phyloP scores from a whole-genome alignment of 1,140 invertebrate genomes.

The Pseudoatta argentina region DNA sequence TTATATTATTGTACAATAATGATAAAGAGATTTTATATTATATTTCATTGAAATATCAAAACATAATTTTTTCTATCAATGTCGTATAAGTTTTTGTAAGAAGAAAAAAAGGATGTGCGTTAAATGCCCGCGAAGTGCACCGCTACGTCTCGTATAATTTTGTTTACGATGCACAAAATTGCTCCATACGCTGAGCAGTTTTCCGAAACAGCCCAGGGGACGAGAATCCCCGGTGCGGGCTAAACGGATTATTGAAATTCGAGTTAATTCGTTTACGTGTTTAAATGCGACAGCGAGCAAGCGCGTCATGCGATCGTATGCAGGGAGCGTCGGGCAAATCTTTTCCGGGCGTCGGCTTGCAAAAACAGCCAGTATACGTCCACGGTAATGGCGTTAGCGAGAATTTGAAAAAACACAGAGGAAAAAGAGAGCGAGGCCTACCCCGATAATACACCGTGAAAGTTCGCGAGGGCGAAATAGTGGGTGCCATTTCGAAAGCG shows the following conservation, averaged over 20 bases:
- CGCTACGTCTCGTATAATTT: conserved; percentile 52
- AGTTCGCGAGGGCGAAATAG: conserved; percentile 65
- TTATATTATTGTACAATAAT: background rate
- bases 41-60: background rate
- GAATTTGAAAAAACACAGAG: conserved; percentile 71
- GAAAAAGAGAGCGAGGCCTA: conserved; percentile 1
- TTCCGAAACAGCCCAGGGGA: conserved; percentile 43
- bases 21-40: background rate
- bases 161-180: conserved; percentile 46
- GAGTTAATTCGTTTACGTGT: conserved; percentile 63
- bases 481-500: conserved; percentile 46
- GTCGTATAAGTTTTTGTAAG: background rate
- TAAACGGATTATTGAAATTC: conserved; percentile 63
- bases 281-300: conserved; percentile 54
- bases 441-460: conserved; percentile 67
- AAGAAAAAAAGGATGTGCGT: background rate
- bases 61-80: background rate
- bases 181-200: conserved; percentile 28
- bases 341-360: conserved; percentile 46
- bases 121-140: conserved; percentile 10
- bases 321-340: conserved; percentile 38
- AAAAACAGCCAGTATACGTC: conserved; percentile 55
- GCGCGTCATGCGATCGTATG: conserved; percentile 48
- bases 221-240: conserved; percentile 31
- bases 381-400: conserved; percentile 66